These are phyloP conservation scores for Trachelus tabidus DNA, from an alignment of 2,888 invertebrate species.

Conservation along the genomic window DNA sequence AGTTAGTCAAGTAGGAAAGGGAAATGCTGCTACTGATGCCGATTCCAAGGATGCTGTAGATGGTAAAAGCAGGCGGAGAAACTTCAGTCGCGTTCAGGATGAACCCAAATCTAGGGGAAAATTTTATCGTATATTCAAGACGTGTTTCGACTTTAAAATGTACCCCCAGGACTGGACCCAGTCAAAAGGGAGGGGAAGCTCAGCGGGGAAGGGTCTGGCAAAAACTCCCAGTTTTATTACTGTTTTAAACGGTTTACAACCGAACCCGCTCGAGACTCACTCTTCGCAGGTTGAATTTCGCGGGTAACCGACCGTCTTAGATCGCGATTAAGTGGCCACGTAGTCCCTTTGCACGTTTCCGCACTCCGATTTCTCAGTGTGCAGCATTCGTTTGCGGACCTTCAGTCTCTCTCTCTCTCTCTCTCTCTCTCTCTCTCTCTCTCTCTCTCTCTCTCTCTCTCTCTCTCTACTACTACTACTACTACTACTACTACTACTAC, in stretches of 20 bases:
- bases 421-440: neutral
- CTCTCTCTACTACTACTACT: too few relatives aligned
- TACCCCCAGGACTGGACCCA: conserved; percentile 2
- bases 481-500: too few relatives aligned
- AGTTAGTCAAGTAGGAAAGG: conserved; percentile 2
- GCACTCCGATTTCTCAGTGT: too few relatives aligned
- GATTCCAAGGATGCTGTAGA: conserved; percentile 10
- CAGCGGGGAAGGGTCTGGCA: conserved; percentile 27
- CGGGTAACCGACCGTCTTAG: too few relatives aligned
- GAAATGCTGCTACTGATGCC: neutral
- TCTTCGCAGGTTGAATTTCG: too few relatives aligned
- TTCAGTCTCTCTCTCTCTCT: neutral
- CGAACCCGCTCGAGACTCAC: conserved; percentile 26
- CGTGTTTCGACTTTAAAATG: conserved; percentile 57
- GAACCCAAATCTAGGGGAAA: conserved; percentile 54
- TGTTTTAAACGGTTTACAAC: conserved; percentile 43
- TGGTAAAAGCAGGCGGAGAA: neutral
- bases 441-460: neutral
- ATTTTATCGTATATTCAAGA: conserved; percentile 62
- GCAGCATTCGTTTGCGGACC: neutral
- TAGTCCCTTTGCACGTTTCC: too few relatives aligned
- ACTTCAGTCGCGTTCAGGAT: conserved; percentile 24
- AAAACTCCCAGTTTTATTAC: conserved; percentile 46
- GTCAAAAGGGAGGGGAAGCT: conserved; percentile 25
- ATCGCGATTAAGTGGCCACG: too few relatives aligned